Evolutionary conservation across 2,888 invertebrate genomes (phyloP).

Genomic region (Eupithecia subumbrata): DNA sequence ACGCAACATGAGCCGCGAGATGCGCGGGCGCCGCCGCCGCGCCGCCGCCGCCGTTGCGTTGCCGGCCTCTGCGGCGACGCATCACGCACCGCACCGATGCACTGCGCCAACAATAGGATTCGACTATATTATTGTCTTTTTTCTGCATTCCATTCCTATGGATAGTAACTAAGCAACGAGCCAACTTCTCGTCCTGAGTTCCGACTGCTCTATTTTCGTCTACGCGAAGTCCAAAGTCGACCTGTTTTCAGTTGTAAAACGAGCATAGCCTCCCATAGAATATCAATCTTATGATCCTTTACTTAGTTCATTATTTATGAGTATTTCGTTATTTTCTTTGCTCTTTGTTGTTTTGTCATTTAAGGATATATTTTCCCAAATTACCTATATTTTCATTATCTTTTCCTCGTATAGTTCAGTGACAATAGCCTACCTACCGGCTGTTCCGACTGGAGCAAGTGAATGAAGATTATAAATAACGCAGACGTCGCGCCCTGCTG

Average conservation of each 20-base stretch:
- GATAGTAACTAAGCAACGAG: conserved; percentile 39
- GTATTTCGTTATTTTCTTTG: background rate
- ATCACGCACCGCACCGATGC: conserved; percentile 57
- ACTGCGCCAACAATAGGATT: conserved; percentile 66
- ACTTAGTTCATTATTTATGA: background rate
- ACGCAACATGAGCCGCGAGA: conserved; percentile 70
- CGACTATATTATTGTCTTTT: conserved; percentile 43
- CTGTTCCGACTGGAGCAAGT: conserved; percentile 42
- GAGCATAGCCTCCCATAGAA: background rate
- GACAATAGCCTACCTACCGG: background rate
- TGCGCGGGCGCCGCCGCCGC: conserved; percentile 40
- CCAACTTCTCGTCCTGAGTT: conserved; percentile 12
- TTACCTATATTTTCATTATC: background rate
- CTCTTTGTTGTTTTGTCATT: background rate
- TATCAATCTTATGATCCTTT: background rate
- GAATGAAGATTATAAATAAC: conserved; percentile 72
- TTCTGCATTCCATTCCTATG: conserved; percentile 49
- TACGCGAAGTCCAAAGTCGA: conserved; percentile 4
- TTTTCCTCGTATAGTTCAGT: background rate
- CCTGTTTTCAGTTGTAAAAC: background rate
- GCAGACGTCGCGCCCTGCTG: conserved; percentile 63
- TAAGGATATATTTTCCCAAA: background rate
- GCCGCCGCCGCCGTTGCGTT: conserved; percentile 13
- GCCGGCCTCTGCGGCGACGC: conserved; percentile 30
- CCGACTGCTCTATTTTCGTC: background rate